Conservation (phyloP, 1,140 invertebrate species). For the Sinonovacula constricta region DNA sequence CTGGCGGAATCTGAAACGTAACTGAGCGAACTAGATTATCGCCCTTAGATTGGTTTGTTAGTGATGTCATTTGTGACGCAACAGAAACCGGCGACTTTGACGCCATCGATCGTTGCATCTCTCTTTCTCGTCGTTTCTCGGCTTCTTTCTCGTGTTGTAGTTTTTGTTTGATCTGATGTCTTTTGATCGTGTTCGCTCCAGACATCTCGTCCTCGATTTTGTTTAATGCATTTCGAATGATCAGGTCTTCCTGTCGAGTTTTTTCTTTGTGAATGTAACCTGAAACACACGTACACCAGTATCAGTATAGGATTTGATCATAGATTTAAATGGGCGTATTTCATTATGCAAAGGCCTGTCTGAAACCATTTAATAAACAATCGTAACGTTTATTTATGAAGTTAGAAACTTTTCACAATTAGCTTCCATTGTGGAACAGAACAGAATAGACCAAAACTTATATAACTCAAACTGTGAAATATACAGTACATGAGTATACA, state of each 20-base stretch:
- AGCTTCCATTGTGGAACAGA: no score
- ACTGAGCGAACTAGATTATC: neutral
- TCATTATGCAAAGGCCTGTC: no score
- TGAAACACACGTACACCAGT: no score
- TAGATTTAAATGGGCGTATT: no score
- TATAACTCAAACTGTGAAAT: no score
- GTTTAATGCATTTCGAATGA: slow-evolving; percentile 55
- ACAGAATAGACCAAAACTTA: no score
- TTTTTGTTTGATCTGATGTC: slow-evolving; percentile 39
- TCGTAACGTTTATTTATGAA: no score
- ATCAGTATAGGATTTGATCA: no score
- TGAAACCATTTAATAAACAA: no score
- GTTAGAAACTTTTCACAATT: no score
- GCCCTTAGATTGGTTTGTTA: neutral
- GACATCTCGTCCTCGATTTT: slow-evolving; percentile 49
- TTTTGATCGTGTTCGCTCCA: slow-evolving; percentile 29
- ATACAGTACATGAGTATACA: no score
- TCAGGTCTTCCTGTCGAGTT: slow-evolving; percentile 53
- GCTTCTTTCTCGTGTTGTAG: slow-evolving; percentile 16
- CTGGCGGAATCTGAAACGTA: neutral
- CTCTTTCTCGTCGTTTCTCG: neutral
- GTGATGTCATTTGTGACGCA: neutral
- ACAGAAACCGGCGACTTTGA: neutral
- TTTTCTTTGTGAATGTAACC: slow-evolving; percentile 53
- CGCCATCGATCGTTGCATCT: neutral